These are phyloP conservation scores for Melipona quadrifasciata DNA, from an alignment of 1,140 invertebrate species.

Conservation along the genomic window DNA sequence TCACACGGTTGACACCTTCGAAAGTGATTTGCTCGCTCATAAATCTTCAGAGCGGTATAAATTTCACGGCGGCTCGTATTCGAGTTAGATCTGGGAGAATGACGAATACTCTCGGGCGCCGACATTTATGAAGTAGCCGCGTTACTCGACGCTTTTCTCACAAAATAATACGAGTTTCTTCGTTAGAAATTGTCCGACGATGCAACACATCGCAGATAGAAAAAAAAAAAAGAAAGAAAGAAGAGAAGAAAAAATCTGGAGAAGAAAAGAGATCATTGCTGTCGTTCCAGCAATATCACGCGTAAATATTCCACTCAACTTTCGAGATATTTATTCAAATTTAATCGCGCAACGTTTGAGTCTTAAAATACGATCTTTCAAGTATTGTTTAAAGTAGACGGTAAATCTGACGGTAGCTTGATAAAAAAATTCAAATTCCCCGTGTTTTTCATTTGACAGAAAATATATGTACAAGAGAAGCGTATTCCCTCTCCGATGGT, in stretches of 20 bases:
- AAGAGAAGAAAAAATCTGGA: too few relatives aligned
- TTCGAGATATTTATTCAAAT: background rate
- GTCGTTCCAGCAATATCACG: background rate
- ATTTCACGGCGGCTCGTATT: constrained; percentile 40
- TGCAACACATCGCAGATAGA: background rate
- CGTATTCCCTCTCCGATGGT: background rate
- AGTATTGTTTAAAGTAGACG: background rate
- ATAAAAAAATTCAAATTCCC: background rate
- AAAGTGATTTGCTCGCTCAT: constrained; percentile 57
- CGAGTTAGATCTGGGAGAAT: constrained; percentile 12
- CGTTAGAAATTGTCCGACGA: constrained; percentile 15
- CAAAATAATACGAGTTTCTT: constrained; percentile 30
- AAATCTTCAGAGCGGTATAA: constrained; percentile 52
- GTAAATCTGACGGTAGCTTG: background rate
- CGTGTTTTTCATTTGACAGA: background rate
- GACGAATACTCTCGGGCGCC: background rate
- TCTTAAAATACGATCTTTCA: background rate
- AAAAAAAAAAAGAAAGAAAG: too few relatives aligned
- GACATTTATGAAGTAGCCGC: constrained; percentile 55
- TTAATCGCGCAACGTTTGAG: background rate
- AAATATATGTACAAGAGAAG: background rate
- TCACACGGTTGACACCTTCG: constrained; percentile 22
- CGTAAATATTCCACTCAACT: background rate
- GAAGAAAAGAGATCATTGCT: constrained; percentile 6
- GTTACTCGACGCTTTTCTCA: constrained; percentile 32